Conservation (phyloP, 1,140 invertebrate species). For the Musca vetustissima region DNA sequence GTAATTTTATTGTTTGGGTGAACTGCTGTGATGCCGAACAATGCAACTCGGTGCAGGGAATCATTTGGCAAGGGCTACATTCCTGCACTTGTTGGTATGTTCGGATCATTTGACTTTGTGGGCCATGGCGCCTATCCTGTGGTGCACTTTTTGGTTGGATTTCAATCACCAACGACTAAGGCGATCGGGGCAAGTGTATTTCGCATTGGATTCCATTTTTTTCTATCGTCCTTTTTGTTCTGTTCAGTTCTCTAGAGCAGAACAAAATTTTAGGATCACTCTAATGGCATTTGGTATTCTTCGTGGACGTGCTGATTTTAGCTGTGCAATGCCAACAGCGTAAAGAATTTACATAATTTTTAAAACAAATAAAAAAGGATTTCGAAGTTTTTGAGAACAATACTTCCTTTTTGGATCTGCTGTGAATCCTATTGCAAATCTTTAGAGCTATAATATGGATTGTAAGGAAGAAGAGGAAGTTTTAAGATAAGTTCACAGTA, state of each 20-base stretch:
- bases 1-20: conserved; percentile 18
- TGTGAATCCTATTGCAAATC: no score
- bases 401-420: background rate
- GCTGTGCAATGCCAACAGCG: background rate
- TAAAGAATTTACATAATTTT: conserved; percentile 14
- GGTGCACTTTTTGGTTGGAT: conserved; percentile 10
- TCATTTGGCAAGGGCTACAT: no score
- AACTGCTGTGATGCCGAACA: background rate
- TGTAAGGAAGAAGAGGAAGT: no score
- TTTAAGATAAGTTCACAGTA: no score
- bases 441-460: no score
- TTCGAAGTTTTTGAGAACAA: background rate
- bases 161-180: background rate
- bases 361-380: no score
- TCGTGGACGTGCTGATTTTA: background rate
- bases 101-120: background rate
- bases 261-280: no score
- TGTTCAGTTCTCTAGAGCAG: no score
- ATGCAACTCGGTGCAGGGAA: no score
- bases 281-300: no score
- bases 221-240: background rate
- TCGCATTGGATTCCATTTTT: background rate
- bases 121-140: conserved; percentile 18
- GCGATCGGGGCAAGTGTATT: background rate
- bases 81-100: background rate